Conservation (phyloP, 2,113 vertebrate species). For the Ceratotherium simum region DNA sequence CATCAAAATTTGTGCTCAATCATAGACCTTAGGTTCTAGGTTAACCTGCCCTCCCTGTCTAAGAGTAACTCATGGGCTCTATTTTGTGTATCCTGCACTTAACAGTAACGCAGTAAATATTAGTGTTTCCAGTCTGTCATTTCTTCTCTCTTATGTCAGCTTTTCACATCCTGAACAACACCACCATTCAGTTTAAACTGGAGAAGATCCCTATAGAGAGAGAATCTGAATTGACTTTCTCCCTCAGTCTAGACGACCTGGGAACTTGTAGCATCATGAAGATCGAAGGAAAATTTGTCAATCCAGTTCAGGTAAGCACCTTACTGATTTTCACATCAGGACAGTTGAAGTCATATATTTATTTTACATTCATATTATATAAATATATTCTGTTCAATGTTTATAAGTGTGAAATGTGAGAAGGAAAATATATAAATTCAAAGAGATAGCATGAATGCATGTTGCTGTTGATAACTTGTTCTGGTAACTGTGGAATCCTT, state of each 20-base stretch:
- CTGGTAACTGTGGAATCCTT: neutral
- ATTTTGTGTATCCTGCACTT: neutral
- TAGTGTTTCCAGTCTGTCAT: neutral
- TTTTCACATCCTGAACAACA: slow-evolving; percentile 98
- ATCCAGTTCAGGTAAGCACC: slow-evolving; percentile 93
- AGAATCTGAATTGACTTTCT: slow-evolving; percentile 88
- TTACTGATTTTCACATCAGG: neutral
- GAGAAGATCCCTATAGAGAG: slow-evolving; percentile 93
- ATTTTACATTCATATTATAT: neutral
- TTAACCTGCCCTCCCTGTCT: neutral
- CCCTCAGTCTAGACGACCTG: slow-evolving; percentile 88
- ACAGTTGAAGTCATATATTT: neutral
- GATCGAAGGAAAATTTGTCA: slow-evolving; percentile 96
- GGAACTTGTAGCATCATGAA: slow-evolving; percentile 91
- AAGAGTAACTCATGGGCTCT: neutral
- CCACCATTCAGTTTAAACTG: slow-evolving; percentile 95
- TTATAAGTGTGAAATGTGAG: slow-evolving; percentile 27
- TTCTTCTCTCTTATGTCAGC: slow-evolving; percentile 86
- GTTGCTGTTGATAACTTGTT: neutral
- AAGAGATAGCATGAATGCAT: neutral
- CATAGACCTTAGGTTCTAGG: neutral
- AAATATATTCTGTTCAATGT: neutral
- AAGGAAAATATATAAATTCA: slow-evolving; percentile 13
- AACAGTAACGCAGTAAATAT: neutral
- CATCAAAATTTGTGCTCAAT: neutral